Evolutionary conservation across 2,888 invertebrate genomes (phyloP), one percentile per base, ranked within the genome.

Genomic region (Rhaphigaster nebulosa): DNA sequence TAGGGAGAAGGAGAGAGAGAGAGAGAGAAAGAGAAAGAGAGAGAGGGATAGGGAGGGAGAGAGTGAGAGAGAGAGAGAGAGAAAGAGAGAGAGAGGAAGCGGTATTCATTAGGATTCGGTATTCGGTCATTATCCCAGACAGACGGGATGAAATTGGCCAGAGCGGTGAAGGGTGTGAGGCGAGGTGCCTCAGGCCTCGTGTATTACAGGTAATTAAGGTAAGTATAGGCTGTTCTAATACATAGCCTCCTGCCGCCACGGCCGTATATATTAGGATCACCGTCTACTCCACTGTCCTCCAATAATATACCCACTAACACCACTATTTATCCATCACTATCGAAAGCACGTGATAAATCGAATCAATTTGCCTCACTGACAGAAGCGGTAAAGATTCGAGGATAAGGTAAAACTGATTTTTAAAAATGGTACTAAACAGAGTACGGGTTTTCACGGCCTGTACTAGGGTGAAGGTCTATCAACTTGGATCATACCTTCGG

Each of bases 121-220:
- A 80, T 80, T 80, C 80, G 80, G 80, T 80, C 38, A 80, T 80
- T 80, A 80, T 80, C 80, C 80, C 80, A 80, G 80, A 80, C 80
- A 80, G 80, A 80, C 80, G 80, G 80, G 80, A 80, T 80, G 38
- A 80, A 80, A 80, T 80, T 80, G 80, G 80, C 80, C 15, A 41
- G 80, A 41, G 65, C 65, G 65, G 65, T 29, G 65, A 65, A 65
- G 65, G 65, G 65, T 65, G 65, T 65, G 65, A 65, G 41, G 80
- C 38, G 80, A 80, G 41, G 41, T 23, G 80, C 41, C 38, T 80
- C 29, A 41, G 80, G 80, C 80, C 80, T 23, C 38, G 38, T 80
- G 80, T 80, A 80, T 80, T 80, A 80, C 80, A 80, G 80, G 41
- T 80, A 80, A 80, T 80, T 80, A 80, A 80, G 80, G 80, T 80